Evolutionary conservation across 2,797 vertebrate species (phyloP).

Genomic region (Eremophila alpestris): DNA sequence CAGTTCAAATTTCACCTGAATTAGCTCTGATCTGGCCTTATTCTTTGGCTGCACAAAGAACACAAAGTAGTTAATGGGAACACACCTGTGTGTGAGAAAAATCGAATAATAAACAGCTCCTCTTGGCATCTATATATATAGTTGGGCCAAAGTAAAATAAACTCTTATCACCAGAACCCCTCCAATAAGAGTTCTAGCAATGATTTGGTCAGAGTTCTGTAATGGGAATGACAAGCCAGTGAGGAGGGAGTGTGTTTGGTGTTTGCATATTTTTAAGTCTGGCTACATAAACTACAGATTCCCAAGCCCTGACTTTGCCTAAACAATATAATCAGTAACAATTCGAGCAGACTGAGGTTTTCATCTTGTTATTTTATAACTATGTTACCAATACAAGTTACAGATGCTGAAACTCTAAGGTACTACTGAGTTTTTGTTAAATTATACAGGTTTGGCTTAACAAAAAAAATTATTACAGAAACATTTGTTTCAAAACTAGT

Average conservation of each 20-base stretch:
- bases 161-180: neutral
- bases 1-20: neutral
- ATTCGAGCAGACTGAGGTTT: neutral
- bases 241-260: neutral
- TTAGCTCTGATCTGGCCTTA: neutral
- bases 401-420: neutral
- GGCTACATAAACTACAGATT: neutral
- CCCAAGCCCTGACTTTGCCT: neutral
- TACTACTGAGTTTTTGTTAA: neutral
- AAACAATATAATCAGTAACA: neutral
- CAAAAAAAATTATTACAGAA: neutral
- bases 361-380: neutral
- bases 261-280: slow-evolving; percentile 18
- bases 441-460: neutral
- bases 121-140: neutral
- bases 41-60: neutral
- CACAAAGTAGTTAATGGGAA: neutral
- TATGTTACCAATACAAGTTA: neutral
- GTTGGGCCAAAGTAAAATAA: neutral
- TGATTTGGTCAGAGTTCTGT: neutral
- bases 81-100: neutral
- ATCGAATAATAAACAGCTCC: neutral
- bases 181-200: neutral
- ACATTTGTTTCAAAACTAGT: neutral
- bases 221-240: neutral